Evolutionary conservation across 2,888 invertebrate genomes (phyloP).

Genomic region (Campoplex capitator): DNA sequence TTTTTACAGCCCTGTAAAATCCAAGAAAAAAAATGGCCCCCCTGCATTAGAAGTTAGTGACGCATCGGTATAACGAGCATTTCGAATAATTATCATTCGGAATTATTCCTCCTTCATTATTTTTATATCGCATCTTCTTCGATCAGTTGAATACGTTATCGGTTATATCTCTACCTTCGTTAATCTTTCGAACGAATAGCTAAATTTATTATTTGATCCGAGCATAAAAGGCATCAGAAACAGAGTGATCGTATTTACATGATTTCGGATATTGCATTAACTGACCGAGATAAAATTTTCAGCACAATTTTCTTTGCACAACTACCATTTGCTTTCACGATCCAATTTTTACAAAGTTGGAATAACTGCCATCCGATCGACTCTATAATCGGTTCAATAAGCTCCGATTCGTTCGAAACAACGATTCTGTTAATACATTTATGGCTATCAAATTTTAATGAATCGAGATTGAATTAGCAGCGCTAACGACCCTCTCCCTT

Average conservation of each 20-base stretch:
- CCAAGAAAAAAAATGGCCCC: background rate
- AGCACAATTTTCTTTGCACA: background rate
- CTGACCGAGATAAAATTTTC: too few relatives aligned
- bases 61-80: background rate
- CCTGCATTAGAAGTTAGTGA: background rate
- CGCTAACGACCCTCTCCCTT: background rate
- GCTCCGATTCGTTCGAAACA: conserved; percentile 32
- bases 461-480: conserved; percentile 54
- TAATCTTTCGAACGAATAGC: background rate
- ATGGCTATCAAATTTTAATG: conserved; percentile 53
- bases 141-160: background rate
- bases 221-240: too few relatives aligned
- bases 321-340: background rate
- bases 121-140: background rate
- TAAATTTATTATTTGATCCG: background rate
- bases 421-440: conserved; percentile 30
- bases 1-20: background rate
- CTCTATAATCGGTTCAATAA: conserved; percentile 39
- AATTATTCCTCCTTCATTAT: background rate
- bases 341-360: conserved; percentile 11
- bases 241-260: too few relatives aligned
- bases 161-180: background rate
- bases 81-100: background rate
- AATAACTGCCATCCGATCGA: conserved; percentile 12
- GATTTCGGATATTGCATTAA: too few relatives aligned